Conservation (phyloP, 1,140 invertebrate genomes). For the Heliconius himera region DNA sequence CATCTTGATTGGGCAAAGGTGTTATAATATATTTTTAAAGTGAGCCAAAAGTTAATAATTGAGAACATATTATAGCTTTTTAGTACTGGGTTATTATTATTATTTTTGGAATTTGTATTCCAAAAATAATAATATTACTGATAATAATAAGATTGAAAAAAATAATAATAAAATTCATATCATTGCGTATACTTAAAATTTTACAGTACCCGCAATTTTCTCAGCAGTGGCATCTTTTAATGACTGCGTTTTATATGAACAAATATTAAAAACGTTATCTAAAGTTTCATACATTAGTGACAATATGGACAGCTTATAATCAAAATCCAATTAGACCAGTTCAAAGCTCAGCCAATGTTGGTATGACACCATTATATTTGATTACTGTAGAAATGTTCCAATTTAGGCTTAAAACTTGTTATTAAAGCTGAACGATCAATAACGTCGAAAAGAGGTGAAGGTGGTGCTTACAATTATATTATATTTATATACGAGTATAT, state of each 20-base stretch:
- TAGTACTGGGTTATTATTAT: too few species aligned
- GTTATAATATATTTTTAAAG: background rate
- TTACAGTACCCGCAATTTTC: background rate
- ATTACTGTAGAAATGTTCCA: slow-evolving; percentile 29
- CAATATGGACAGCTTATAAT: slow-evolving; percentile 26
- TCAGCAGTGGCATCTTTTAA: background rate
- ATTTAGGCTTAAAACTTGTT: slow-evolving; percentile 26
- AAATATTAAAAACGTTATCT: background rate
- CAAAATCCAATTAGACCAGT: slow-evolving; percentile 29
- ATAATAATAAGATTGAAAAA: too few species aligned
- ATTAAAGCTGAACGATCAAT: slow-evolving; percentile 24
- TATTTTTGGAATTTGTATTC: too few species aligned
- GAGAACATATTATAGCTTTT: background rate
- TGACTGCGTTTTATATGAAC: background rate
- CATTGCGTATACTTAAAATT: too few species aligned
- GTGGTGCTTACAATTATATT: background rate
- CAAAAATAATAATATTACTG: too few species aligned
- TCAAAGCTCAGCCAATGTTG: slow-evolving; percentile 26
- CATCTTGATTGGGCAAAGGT: too few species aligned
- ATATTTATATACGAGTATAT: background rate
- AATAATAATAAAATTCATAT: too few species aligned
- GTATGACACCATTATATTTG: slow-evolving; percentile 22
- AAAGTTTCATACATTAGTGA: background rate
- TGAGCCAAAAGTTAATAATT: background rate
- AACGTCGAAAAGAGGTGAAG: slow-evolving; percentile 32